phyloP scores from a whole-genome alignment of 1,140 invertebrate species.

The Panagrolaimus sp. region DNA sequence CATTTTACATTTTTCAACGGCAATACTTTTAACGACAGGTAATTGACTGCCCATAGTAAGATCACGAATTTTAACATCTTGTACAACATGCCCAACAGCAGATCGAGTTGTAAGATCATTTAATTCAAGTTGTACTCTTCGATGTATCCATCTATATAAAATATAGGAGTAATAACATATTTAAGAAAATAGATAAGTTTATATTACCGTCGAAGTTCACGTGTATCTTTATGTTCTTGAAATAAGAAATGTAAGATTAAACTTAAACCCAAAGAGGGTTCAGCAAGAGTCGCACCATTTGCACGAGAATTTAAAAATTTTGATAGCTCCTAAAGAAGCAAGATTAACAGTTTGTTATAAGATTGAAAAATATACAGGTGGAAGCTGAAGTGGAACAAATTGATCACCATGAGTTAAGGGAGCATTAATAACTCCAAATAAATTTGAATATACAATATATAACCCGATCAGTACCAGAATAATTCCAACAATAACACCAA shows the following conservation, averaged over 20 bases:
- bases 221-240: constrained; percentile 53
- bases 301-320: constrained; percentile 40
- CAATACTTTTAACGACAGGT: constrained; percentile 74
- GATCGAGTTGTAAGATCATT: constrained; percentile 49
- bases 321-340: constrained; percentile 40
- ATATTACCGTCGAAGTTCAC: constrained; percentile 43
- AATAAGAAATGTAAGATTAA: constrained; percentile 51
- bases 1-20: constrained; percentile 72
- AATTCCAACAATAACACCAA: constrained; percentile 31
- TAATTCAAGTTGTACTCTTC: constrained; percentile 50
- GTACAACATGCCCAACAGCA: constrained; percentile 41
- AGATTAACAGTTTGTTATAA: constrained; percentile 14
- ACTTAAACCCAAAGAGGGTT: constrained; percentile 40
- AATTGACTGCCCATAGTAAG: constrained; percentile 79
- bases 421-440: constrained; percentile 19
- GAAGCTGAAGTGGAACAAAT: constrained; percentile 39
- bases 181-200: not conserved
- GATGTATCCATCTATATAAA: constrained; percentile 50
- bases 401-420: constrained; percentile 31
- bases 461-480: constrained; percentile 25
- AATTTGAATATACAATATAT: constrained; percentile 23
- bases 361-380: constrained; percentile 28
- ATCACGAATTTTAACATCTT: constrained; percentile 71
- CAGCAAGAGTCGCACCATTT: constrained; percentile 45
- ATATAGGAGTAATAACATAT: too few species aligned